Evolutionary conservation across 1,140 invertebrate genomes (phyloP).

Genomic region (Scaptomyza pallida): DNA sequence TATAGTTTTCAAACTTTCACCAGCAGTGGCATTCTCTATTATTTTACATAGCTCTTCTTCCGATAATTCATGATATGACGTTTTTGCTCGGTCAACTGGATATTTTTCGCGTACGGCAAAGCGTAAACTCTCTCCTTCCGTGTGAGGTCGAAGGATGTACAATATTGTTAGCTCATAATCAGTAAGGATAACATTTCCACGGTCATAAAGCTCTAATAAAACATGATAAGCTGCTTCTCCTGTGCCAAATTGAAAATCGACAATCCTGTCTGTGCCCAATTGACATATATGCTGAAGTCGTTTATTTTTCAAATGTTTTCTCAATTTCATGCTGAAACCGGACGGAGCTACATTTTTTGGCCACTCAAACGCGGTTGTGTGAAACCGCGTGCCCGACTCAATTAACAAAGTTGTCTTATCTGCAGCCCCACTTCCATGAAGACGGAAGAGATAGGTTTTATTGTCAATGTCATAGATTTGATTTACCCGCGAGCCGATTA

Average conservation of each 20-base stretch:
- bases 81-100: constrained; percentile 89
- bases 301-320: constrained; percentile 99
- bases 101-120: constrained; percentile 97
- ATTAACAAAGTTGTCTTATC: constrained; percentile 93
- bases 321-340: constrained; percentile 99
- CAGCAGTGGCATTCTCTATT: constrained; percentile 88
- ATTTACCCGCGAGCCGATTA: constrained; percentile 96
- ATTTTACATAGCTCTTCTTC: constrained; percentile 85
- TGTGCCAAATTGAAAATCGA: constrained; percentile 97
- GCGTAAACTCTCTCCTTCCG: constrained; percentile 95
- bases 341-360: constrained; percentile 98
- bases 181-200: constrained; percentile 98
- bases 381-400: constrained; percentile 97
- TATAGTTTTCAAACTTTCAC: constrained; percentile 93
- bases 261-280: constrained; percentile 94
- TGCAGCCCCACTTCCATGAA: constrained; percentile 91
- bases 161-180: constrained; percentile 96
- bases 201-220: constrained; percentile 98
- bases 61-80: constrained; percentile 85
- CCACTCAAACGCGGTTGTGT: constrained; percentile 98
- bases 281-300: constrained; percentile 94
- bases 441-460: constrained; percentile 97
- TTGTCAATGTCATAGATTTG: constrained; percentile 99
- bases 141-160: constrained; percentile 96
- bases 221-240: constrained; percentile 98